These are phyloP conservation scores for Anthrax anthrax DNA, from an alignment of 2,888 invertebrate species.

Conservation along the genomic window DNA sequence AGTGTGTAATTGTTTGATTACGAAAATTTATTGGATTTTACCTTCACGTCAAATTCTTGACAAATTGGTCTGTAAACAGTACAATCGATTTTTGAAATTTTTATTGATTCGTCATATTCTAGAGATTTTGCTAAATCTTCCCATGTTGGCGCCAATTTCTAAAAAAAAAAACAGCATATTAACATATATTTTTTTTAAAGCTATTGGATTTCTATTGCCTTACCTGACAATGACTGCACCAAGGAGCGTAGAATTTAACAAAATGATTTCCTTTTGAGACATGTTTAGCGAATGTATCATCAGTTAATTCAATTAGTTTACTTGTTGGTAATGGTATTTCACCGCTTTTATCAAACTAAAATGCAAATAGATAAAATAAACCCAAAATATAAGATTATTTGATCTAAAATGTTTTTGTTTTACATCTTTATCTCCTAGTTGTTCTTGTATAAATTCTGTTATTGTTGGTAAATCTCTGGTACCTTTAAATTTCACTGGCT, in stretches of 20 bases:
- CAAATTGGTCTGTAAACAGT: constrained; percentile 61
- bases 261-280: constrained; percentile 65
- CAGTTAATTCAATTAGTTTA: constrained; percentile 52
- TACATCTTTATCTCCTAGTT: constrained; percentile 37
- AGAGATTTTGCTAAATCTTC: constrained; percentile 60
- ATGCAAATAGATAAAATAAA: not conserved
- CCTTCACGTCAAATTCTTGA: constrained; percentile 59
- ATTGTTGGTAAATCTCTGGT: constrained; percentile 62
- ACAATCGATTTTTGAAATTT: constrained; percentile 75
- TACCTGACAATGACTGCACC: constrained; percentile 81
- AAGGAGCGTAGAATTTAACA: constrained; percentile 83
- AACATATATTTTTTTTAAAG: too few relatives aligned
- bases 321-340: constrained; percentile 10
- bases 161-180: constrained; percentile 10
- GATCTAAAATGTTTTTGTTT: constrained; percentile 18
- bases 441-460: constrained; percentile 62
- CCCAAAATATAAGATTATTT: not conserved
- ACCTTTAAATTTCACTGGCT: constrained; percentile 62
- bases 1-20: not conserved
- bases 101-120: constrained; percentile 48
- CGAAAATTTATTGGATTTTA: not conserved
- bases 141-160: constrained; percentile 75
- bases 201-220: too few relatives aligned
- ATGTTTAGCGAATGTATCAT: constrained; percentile 59
- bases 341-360: not conserved